Conservation (phyloP, 2,797 vertebrate genomes). For the Cercopithecus hamlyni region DNA sequence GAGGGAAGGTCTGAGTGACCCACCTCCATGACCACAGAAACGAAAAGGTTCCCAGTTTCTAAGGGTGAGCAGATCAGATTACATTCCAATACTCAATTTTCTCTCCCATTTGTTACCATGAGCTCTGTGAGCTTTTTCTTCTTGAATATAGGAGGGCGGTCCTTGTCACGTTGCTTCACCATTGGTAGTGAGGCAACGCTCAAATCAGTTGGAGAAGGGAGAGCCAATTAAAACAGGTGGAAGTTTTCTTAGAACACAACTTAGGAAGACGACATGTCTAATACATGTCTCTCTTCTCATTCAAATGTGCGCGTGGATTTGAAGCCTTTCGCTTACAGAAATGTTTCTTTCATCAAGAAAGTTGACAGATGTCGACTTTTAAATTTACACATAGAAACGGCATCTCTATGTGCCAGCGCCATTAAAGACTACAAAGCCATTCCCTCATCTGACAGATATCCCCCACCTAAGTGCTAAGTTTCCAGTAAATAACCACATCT, state of each 20-base stretch:
- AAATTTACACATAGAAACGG: constrained; percentile 28
- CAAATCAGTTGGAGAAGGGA: not conserved
- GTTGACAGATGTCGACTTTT: constrained; percentile 17
- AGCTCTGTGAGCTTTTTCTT: not conserved
- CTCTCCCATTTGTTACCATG: not conserved
- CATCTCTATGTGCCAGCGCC: not conserved
- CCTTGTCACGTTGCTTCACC: not conserved
- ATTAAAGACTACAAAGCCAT: constrained; percentile 43
- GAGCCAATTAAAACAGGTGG: not conserved
- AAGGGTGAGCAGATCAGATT: not conserved
- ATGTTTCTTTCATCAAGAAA: constrained; percentile 35
- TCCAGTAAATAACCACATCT: constrained; percentile 29
- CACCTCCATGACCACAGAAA: not conserved
- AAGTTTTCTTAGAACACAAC: not conserved
- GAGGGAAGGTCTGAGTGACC: not conserved
- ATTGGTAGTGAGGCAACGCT: not conserved
- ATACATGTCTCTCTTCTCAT: not conserved
- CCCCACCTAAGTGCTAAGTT: not conserved
- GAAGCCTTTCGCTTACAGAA: constrained; percentile 3
- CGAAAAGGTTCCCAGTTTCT: not conserved
- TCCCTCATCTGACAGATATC: constrained; percentile 9
- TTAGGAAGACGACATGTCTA: not conserved
- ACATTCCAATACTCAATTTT: not conserved
- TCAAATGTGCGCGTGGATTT: not conserved
- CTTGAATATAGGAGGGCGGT: not conserved